phyloP scores from a whole-genome alignment of 2,888 invertebrate species.

The Fissipunctia ypsillon region DNA sequence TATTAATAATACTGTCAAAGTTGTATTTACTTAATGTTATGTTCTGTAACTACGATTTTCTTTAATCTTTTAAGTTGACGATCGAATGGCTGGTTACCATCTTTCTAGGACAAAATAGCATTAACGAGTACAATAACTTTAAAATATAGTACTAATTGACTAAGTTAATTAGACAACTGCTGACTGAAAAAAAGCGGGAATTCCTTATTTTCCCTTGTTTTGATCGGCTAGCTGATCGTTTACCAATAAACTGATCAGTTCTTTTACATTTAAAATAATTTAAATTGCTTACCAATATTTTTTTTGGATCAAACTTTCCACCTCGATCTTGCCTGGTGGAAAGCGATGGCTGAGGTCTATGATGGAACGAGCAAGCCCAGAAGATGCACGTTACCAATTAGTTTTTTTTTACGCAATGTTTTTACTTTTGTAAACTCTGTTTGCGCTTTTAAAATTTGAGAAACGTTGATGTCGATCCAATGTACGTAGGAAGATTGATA shows the following conservation, averaged over 20 bases:
- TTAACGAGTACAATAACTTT: slow-evolving; percentile 3
- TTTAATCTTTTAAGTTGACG: slow-evolving; percentile 10
- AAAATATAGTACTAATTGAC: neutral
- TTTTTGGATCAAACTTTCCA: too few relatives aligned
- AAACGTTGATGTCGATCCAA: neutral
- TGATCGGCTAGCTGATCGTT: neutral
- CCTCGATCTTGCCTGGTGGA: too few relatives aligned
- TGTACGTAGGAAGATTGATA: neutral
- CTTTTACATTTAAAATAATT: neutral
- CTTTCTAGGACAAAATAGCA: slow-evolving; percentile 15
- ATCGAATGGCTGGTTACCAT: slow-evolving; percentile 3
- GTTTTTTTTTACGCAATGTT: neutral
- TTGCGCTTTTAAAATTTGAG: neutral
- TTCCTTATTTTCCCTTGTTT: neutral
- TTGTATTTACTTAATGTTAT: slow-evolving; percentile 63
- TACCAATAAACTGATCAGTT: neutral
- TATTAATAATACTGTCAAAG: slow-evolving; percentile 82
- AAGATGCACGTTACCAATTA: neutral
- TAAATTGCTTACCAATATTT: neutral
- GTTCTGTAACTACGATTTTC: slow-evolving; percentile 17
- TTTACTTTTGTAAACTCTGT: neutral
- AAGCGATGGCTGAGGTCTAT: too few relatives aligned
- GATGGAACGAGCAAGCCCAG: too few relatives aligned
- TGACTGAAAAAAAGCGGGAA: neutral
- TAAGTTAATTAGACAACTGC: neutral